phyloP scores from a whole-genome alignment of 2,888 invertebrate genomes.

The Synergus umbraculus region DNA sequence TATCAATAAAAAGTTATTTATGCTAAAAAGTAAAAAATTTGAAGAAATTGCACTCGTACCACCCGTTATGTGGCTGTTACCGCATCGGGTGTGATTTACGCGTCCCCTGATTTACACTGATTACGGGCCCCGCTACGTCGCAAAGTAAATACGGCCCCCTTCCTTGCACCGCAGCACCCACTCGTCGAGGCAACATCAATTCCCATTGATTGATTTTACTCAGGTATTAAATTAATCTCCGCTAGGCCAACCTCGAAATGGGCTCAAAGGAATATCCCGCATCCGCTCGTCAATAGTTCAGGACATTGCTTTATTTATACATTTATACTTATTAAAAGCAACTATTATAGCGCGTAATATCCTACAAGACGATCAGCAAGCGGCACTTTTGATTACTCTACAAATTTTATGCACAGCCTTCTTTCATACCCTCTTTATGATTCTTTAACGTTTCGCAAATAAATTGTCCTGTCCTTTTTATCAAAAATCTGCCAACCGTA shows the following conservation, averaged over 20 bases:
- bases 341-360: constrained; percentile 41
- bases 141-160: constrained; percentile 73
- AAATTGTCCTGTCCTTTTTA: constrained; percentile 14
- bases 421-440: background rate
- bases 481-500: constrained; percentile 3
- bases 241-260: constrained; percentile 37
- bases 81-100: constrained; percentile 76
- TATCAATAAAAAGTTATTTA: background rate
- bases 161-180: constrained; percentile 60
- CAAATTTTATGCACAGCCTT: constrained; percentile 25
- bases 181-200: constrained; percentile 68
- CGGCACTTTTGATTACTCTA: constrained; percentile 32
- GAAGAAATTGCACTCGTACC: constrained; percentile 53
- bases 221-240: constrained; percentile 70
- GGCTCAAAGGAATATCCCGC: constrained; percentile 43
- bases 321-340: constrained; percentile 47
- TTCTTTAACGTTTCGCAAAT: background rate
- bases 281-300: constrained; percentile 32
- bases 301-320: constrained; percentile 46
- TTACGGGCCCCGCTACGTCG: constrained; percentile 73
- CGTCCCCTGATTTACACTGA: constrained; percentile 77
- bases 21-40: background rate
- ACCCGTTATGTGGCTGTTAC: constrained; percentile 72
- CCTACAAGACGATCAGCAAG: constrained; percentile 25
- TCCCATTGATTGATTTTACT: constrained; percentile 75